These are phyloP conservation scores for Grantiella picta DNA, from an alignment of 2,113 vertebrate species.

Conservation along the genomic window DNA sequence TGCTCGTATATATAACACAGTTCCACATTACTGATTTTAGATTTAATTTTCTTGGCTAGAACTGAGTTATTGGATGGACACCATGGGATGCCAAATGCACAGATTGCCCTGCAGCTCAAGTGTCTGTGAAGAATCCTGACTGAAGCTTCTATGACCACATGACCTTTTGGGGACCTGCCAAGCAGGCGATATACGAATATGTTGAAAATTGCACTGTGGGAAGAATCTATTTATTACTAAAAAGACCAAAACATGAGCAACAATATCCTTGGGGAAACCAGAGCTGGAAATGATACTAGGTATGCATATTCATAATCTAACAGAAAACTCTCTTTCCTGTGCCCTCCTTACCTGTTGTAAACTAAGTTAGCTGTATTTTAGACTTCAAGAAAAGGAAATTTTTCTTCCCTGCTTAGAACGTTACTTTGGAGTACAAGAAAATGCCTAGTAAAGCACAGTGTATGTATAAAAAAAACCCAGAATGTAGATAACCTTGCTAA, in stretches of 20 bases:
- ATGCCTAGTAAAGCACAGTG: not conserved
- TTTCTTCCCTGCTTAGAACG: not conserved
- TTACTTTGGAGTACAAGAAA: not conserved
- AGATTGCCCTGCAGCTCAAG: not conserved
- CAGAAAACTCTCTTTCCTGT: not conserved
- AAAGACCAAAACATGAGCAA: not conserved
- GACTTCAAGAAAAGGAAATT: not conserved
- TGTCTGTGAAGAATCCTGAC: not conserved
- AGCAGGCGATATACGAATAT: not conserved
- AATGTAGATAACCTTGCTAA: not conserved
- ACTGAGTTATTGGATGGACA: conserved; percentile 22
- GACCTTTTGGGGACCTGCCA: not conserved
- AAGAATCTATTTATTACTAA: not conserved
- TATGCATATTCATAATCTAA: not conserved
- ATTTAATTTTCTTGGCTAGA: conserved; percentile 35
- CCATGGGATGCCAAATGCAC: conserved; percentile 26
- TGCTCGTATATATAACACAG: not conserved
- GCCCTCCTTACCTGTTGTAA: not conserved
- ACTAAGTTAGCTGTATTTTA: not conserved
- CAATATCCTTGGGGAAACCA: not conserved
- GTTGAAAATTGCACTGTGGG: not conserved
- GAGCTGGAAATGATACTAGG: not conserved
- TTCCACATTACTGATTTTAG: conserved; percentile 5
- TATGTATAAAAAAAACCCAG: not conserved
- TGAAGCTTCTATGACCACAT: not conserved